These are phyloP conservation scores for Trogon melanurus DNA, from an alignment of 2,113 vertebrate species.

Conservation along the genomic window DNA sequence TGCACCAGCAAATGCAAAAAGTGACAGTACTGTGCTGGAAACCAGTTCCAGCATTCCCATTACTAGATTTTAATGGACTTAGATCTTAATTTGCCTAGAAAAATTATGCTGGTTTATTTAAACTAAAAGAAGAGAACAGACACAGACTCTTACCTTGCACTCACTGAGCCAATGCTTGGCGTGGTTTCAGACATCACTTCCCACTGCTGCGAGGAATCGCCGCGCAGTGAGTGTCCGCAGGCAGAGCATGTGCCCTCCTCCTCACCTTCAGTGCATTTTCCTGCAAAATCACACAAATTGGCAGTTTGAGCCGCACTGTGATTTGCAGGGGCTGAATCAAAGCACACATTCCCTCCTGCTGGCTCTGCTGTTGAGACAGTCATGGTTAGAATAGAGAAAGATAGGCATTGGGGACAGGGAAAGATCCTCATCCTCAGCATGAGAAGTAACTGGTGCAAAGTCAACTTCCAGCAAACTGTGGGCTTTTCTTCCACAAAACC, in stretches of 20 bases:
- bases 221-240: background rate
- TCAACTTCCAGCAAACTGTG: background rate
- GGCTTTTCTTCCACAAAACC: background rate
- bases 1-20: background rate
- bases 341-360: background rate
- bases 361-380: background rate
- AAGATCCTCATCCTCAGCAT: background rate
- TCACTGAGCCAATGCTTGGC: background rate
- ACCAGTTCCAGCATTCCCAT: background rate
- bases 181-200: background rate
- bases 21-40: background rate
- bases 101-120: background rate
- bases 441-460: background rate
- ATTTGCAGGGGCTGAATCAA: background rate
- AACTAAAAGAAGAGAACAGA: background rate
- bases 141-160: accelerated
- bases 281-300: background rate
- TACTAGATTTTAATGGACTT: background rate
- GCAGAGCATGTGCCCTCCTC: accelerated
- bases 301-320: background rate
- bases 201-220: accelerated
- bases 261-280: background rate
- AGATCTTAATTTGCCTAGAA: background rate
- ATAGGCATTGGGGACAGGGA: background rate
- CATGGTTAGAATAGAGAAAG: background rate